Base-by-base conservation (phyloP, 2,888 invertebrate species). In the Noctua pronuba region DNA sequence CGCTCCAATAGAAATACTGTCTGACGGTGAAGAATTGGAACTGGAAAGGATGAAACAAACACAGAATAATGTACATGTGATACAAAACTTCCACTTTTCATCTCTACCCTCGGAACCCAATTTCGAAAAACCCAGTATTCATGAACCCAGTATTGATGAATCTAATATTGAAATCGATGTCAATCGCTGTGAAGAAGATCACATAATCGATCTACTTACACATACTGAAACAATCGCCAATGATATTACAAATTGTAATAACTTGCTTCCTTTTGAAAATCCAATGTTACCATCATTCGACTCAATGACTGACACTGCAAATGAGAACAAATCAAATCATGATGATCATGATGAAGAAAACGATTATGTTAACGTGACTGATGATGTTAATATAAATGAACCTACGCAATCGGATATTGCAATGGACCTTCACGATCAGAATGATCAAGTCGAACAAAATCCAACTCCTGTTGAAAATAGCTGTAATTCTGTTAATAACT, bases 1-100 rank as follows among this genome's bases (percentile, higher is more conserved):
- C 85, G 95, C 95, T 11, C 96, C 96, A 4, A 96, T 96, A 41
- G 95, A 95, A 92, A 96, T 96, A 83, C 84, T 96, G 41, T 96
- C 96, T 2, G 96, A 96, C 41, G 95, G 93, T 10, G 96, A 96
- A 90, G 96, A 96, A 88, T 83, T 91, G 28, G 94, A 95, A 86
- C 75, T 92, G 11, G 91, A 92, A 71, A 92, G 90, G 75, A 82
- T 76, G 0, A 91, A 90, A 79, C 79, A 84, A 77, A 75, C 83
- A n/a, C 55, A 82, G 79, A 73, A 64, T 55, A 64, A 55, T 75
- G 28, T 79, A 52, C 79, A 78, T 64, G 82, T 85, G 38, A 84
- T 85, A 67, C 84, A 86, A 73, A 89, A 84, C 69, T 84, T 85
- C 49, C 89, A 91, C 49, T 91, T 90, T 49, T 89, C 91, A 38